These are phyloP conservation scores for Galaxias olidus DNA, from an alignment of 2,797 vertebrate species.

Conservation along the genomic window DNA sequence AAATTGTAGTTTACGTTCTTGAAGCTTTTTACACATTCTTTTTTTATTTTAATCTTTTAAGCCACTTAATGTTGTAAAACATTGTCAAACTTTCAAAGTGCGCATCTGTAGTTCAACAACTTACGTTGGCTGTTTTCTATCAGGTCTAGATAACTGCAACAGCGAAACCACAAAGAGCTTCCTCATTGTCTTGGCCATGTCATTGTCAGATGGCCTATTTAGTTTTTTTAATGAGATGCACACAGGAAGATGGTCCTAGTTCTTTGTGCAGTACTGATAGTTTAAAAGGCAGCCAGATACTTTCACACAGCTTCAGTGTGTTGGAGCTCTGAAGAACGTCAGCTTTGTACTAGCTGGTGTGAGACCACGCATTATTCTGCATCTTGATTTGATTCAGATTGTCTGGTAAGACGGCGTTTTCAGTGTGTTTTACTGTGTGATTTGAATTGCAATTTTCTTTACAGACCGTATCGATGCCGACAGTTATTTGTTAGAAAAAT, in stretches of 20 bases:
- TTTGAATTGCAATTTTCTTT: neutral
- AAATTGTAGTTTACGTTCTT: too few relatives aligned
- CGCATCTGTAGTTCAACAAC: too few relatives aligned
- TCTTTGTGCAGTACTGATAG: conserved; percentile 31
- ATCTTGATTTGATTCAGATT: conserved; percentile 1
- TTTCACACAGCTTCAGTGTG: conserved; percentile 3
- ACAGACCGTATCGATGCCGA: too few relatives aligned
- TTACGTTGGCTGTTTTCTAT: too few relatives aligned
- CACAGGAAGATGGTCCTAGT: conserved; percentile 38
- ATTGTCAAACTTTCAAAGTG: too few relatives aligned
- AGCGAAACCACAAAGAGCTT: too few relatives aligned
- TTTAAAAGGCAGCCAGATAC: conserved; percentile 11
- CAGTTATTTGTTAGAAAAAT: too few relatives aligned
- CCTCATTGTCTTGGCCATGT: conserved; percentile 25
- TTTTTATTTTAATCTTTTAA: too few relatives aligned
- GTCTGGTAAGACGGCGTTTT: conserved; percentile 33
- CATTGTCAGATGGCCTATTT: neutral
- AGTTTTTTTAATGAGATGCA: conserved; percentile 14
- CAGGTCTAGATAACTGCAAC: too few relatives aligned
- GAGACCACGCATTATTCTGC: neutral
- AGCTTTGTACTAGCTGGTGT: neutral
- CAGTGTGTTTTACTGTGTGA: neutral
- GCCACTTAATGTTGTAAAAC: too few relatives aligned
- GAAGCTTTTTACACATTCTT: too few relatives aligned
- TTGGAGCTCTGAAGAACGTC: conserved; percentile 5